Conservation (phyloP, 2,113 vertebrate species). For the Corythaeola cristata region DNA sequence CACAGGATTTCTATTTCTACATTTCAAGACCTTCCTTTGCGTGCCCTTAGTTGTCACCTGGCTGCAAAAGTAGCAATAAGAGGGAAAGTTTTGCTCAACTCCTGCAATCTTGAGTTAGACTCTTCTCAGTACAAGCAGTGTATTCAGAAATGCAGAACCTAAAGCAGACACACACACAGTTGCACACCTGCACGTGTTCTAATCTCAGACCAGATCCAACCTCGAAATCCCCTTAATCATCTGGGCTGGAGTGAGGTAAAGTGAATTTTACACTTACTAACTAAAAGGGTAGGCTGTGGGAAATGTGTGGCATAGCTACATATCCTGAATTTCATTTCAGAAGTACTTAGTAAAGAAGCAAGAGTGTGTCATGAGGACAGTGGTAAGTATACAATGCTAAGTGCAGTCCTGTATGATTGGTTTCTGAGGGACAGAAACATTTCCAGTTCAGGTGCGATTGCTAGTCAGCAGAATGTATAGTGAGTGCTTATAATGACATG, state of each 20-base stretch:
- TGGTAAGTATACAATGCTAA: too few species aligned
- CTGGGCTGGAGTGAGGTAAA: background rate
- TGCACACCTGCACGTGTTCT: background rate
- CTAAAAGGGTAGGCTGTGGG: background rate
- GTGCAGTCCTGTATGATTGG: background rate
- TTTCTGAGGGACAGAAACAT: background rate
- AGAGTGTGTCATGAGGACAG: background rate
- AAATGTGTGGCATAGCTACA: background rate
- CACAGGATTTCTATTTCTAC: background rate
- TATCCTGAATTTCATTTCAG: background rate
- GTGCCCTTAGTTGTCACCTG: background rate
- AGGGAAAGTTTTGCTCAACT: background rate
- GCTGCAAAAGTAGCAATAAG: background rate
- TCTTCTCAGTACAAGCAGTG: background rate
- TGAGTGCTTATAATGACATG: background rate
- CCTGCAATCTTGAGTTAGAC: background rate
- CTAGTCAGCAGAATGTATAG: background rate
- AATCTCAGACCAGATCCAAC: background rate
- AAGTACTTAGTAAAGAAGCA: background rate
- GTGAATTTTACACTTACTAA: background rate
- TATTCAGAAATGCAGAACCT: background rate
- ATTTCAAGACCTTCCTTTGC: background rate
- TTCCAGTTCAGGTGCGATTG: background rate
- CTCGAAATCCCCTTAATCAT: background rate
- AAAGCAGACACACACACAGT: fast-evolving